Evolutionary conservation across 2,888 invertebrate species (phyloP).

Genomic region (Trisateles emortualis): DNA sequence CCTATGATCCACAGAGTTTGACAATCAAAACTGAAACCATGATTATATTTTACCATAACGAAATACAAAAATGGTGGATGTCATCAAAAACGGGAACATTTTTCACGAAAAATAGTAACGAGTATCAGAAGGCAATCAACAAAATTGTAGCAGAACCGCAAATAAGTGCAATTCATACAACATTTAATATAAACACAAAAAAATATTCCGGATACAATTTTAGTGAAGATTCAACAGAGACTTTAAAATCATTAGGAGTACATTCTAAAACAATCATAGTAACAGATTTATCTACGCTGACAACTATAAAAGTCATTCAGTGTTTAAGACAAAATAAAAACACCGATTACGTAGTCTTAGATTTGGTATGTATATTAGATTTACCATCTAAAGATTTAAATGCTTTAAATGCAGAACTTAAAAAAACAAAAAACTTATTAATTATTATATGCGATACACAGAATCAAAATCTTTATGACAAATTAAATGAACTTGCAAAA

Average conservation of each 20-base stretch:
- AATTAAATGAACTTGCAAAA: background rate
- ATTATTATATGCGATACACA: slow-evolving; percentile 5
- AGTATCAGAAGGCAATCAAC: background rate
- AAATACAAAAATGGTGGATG: slow-evolving; percentile 13
- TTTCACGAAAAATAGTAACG: slow-evolving; percentile 5
- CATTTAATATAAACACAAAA: slow-evolving; percentile 7
- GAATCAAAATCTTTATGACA: background rate
- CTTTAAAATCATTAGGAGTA: background rate
- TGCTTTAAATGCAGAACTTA: slow-evolving; percentile 3
- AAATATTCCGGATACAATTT: slow-evolving; percentile 5
- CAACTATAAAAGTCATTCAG: slow-evolving; percentile 1
- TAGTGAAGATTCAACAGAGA: background rate
- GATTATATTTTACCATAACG: slow-evolving; percentile 17
- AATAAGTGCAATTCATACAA: background rate
- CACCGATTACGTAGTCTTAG: slow-evolving; percentile 3
- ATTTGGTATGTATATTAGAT: slow-evolving; percentile 7
- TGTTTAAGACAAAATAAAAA: background rate
- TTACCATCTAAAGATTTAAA: background rate
- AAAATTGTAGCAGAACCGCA: background rate
- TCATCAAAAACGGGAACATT: background rate
- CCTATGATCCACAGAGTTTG: background rate
- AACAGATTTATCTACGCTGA: slow-evolving; percentile 9
- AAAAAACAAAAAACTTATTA: background rate
- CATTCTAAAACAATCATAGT: slow-evolving; percentile 2
- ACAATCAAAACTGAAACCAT: slow-evolving; percentile 10